These are phyloP conservation scores for Polypedilum pembai DNA, from an alignment of 1,140 invertebrate species.

Conservation along the genomic window DNA sequence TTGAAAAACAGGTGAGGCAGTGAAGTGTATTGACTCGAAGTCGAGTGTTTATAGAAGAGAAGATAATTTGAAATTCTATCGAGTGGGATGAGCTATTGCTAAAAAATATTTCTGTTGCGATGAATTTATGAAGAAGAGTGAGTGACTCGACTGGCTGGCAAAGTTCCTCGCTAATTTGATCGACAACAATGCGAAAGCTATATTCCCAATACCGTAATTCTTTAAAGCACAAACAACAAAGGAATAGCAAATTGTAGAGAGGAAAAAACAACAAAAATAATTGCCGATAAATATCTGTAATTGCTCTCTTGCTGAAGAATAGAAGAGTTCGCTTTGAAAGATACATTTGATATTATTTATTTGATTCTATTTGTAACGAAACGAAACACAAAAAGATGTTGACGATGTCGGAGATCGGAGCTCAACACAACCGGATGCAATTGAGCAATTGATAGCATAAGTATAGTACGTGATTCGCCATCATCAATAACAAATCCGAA, in stretches of 20 bases:
- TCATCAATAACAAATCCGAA: background rate
- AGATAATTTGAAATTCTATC: background rate
- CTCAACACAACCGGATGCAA: slow-evolving; percentile 1
- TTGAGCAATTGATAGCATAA: slow-evolving; percentile 4
- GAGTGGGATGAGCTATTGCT: slow-evolving; percentile 15
- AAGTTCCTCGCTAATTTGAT: no score
- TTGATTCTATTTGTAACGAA: background rate
- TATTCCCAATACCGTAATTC: no score
- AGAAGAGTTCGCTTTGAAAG: background rate
- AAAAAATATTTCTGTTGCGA: background rate
- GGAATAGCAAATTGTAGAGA: background rate
- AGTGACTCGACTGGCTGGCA: no score
- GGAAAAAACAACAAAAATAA: background rate
- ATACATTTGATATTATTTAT: slow-evolving; percentile 10
- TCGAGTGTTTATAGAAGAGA: background rate
- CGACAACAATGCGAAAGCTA: no score
- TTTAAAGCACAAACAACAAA: background rate
- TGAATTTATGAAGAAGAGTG: no score
- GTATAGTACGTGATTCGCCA: background rate
- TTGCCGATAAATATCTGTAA: slow-evolving; percentile 6
- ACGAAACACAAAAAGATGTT: no score
- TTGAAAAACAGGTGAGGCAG: slow-evolving; percentile 2
- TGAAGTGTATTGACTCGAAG: background rate
- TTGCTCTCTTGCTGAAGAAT: background rate
- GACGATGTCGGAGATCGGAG: no score